These are phyloP conservation scores for Lasioglossum zephyrum DNA, from an alignment of 2,888 invertebrate species.

Conservation along the genomic window DNA sequence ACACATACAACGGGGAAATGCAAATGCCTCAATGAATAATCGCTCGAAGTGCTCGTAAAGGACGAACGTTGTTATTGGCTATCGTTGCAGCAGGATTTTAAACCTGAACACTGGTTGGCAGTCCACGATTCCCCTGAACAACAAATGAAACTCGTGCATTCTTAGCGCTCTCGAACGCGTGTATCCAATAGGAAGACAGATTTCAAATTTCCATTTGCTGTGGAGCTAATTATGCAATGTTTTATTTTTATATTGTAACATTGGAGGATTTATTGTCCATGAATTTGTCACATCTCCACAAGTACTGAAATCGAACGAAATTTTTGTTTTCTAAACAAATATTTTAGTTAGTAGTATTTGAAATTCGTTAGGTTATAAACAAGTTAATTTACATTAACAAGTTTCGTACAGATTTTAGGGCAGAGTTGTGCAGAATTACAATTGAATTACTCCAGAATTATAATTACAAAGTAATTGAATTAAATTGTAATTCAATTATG, in stretches of 20 bases:
- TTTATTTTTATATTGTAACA: conserved; percentile 8
- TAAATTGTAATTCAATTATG: no score
- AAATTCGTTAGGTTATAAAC: no score
- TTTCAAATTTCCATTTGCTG: neutral
- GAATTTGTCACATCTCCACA: neutral
- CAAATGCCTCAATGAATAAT: conserved; percentile 46
- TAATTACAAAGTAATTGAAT: no score
- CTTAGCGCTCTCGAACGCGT: neutral
- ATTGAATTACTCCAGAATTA: no score
- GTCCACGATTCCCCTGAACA: conserved; percentile 3
- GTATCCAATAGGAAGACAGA: conserved; percentile 36
- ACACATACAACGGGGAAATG: conserved; percentile 33
- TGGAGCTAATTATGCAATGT: neutral
- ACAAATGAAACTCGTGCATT: conserved; percentile 26
- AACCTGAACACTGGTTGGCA: conserved; percentile 48
- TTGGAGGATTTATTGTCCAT: conserved; percentile 1
- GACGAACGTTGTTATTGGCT: conserved; percentile 48
- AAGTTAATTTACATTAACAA: no score
- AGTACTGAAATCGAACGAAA: neutral
- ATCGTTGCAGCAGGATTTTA: conserved; percentile 25
- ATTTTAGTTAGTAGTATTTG: neutral
- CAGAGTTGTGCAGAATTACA: no score
- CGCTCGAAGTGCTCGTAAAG: conserved; percentile 21
- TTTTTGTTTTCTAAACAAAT: neutral
- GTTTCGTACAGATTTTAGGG: no score